Conservation (phyloP, 2,113 vertebrate species). For the Tetrax tetrax region DNA sequence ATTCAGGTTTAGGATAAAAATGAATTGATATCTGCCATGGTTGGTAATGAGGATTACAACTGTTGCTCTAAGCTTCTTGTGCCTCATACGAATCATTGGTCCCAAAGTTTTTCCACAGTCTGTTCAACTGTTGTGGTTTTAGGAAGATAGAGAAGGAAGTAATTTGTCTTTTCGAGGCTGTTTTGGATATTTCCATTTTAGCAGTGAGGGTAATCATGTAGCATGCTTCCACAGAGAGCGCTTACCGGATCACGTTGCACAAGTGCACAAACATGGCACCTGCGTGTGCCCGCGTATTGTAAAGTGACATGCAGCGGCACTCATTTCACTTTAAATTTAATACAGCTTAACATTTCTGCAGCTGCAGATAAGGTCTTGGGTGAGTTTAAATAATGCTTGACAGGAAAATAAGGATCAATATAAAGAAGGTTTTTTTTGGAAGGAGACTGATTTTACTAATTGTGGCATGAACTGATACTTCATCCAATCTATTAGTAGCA, state of each 20-base stretch:
- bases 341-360: neutral
- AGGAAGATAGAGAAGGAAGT: neutral
- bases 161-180: neutral
- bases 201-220: neutral
- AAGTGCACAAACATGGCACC: neutral
- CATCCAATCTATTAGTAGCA: neutral
- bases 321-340: neutral
- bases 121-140: slow-evolving; percentile 5
- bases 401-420: neutral
- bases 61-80: neutral
- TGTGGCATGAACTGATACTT: neutral
- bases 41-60: neutral
- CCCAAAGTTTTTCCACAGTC: neutral
- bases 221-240: neutral
- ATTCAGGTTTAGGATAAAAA: neutral
- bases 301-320: neutral
- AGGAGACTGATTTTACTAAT: neutral
- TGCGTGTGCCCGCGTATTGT: neutral
- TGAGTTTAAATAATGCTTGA: neutral
- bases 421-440: neutral
- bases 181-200: slow-evolving; percentile 30
- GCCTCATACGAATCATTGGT: neutral
- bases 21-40: neutral
- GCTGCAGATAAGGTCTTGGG: neutral
- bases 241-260: neutral